A percentile compares a stretch with the other conserved stretches of the same genome.
phyloP scores from a whole-genome alignment of 2,797 vertebrate species.

The Mormyrops attenuatus region DNA sequence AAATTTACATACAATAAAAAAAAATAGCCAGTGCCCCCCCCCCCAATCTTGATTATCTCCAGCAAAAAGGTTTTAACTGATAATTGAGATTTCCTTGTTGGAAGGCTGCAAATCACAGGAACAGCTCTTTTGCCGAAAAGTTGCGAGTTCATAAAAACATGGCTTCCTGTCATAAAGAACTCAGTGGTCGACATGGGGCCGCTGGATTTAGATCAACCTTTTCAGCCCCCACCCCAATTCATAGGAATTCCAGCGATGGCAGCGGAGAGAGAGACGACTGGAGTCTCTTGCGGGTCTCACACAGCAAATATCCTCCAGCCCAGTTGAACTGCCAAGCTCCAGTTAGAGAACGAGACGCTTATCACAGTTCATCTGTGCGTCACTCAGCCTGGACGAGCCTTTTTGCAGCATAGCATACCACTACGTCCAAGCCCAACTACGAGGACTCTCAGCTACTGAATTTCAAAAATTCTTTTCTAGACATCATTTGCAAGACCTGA shows the following conservation, averaged over 20 bases:
- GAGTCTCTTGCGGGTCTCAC: background rate
- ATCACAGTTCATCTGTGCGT: background rate
- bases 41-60: background rate
- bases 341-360: background rate
- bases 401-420: background rate
- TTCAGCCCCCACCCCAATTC: background rate
- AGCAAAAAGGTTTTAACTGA: background rate
- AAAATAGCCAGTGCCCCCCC: background rate
- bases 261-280: background rate
- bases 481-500: background rate
- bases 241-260: background rate
- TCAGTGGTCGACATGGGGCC: background rate
- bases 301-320: background rate
- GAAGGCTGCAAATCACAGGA: background rate
- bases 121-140: background rate
- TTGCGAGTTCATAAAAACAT: background rate
- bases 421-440: background rate
- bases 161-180: background rate
- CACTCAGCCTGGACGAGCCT: background rate
- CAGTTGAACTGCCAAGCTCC: background rate
- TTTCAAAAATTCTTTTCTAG: background rate
- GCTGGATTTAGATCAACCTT: background rate
- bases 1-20: background rate
- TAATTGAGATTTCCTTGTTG: background rate
- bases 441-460: background rate